Percentiles rank a stretch among this genome's conserved stretches.
Evolutionary conservation across 1,140 invertebrate species (phyloP).

Genomic region (Pachyrhynchus sulphureomaculatus): DNA sequence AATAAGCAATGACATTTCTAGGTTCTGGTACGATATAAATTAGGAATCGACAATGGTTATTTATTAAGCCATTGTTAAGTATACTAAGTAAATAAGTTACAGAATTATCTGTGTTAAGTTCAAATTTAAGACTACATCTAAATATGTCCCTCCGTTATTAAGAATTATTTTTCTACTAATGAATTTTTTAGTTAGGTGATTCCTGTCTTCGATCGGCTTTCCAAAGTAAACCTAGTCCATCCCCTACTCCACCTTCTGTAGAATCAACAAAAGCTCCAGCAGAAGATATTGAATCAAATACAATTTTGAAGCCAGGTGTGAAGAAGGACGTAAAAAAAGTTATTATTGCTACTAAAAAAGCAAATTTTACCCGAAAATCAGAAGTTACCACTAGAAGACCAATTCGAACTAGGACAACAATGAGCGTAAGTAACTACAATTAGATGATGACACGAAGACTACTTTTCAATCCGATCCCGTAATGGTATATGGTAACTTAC

Average conservation of each 20-base stretch:
- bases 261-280: not conserved
- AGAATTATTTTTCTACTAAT: too few species aligned
- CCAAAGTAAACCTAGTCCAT: conserved; percentile 47
- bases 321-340: conserved; percentile 2
- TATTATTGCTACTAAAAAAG: not conserved
- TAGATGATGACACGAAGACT: too few species aligned
- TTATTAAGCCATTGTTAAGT: too few species aligned
- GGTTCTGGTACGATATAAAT: too few species aligned
- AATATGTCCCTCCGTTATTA: too few species aligned
- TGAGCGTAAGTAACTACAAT: not conserved
- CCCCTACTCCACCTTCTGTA: conserved; percentile 33
- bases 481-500: too few species aligned
- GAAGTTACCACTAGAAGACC: not conserved
- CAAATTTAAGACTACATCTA: too few species aligned
- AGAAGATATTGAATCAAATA: conserved; percentile 19
- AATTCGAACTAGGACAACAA: not conserved
- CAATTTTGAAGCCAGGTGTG: not conserved
- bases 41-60: too few species aligned
- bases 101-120: too few species aligned
- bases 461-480: too few species aligned
- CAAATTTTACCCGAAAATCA: not conserved
- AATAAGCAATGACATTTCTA: too few species aligned
- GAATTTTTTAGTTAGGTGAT: conserved; percentile 54
- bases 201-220: conserved; percentile 57
- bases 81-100: too few species aligned